These are phyloP conservation scores for Heliocidaris tuberculata DNA, from an alignment of 35 echinoderm and acorn worm species.

Conservation along the genomic window DNA sequence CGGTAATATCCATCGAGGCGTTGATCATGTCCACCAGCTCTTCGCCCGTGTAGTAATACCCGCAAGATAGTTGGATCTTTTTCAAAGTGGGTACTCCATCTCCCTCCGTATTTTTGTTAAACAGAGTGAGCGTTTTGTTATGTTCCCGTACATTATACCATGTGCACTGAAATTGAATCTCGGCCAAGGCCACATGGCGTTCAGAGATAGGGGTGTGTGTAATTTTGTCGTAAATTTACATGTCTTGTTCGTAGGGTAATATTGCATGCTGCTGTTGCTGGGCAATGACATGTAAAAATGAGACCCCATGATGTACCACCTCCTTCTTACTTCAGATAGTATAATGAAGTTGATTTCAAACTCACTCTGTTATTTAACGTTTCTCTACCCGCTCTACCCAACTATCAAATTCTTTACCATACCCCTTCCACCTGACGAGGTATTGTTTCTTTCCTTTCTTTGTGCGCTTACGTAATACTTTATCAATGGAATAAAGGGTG, in stretches of 20 bases:
- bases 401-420: background rate
- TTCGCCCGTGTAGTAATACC: background rate
- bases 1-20: background rate
- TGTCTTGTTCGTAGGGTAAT: background rate
- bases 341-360: background rate
- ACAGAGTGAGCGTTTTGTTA: too few species aligned
- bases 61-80: background rate
- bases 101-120: too few species aligned
- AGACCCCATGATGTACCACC: background rate
- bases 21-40: background rate
- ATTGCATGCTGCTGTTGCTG: background rate
- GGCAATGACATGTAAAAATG: background rate
- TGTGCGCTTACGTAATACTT: conserved; percentile 46
- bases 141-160: background rate
- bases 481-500: conserved; percentile 41
- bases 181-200: background rate
- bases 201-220: background rate
- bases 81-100: too few species aligned
- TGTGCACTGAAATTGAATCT: background rate
- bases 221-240: background rate
- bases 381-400: background rate
- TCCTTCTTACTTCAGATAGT: background rate
- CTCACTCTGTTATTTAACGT: background rate
- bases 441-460: background rate
- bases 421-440: conserved; percentile 10